These are phyloP conservation scores for Phenganax marumi DNA, from an alignment of 92 coral and sea anemone genomes.

Conservation along the genomic window DNA sequence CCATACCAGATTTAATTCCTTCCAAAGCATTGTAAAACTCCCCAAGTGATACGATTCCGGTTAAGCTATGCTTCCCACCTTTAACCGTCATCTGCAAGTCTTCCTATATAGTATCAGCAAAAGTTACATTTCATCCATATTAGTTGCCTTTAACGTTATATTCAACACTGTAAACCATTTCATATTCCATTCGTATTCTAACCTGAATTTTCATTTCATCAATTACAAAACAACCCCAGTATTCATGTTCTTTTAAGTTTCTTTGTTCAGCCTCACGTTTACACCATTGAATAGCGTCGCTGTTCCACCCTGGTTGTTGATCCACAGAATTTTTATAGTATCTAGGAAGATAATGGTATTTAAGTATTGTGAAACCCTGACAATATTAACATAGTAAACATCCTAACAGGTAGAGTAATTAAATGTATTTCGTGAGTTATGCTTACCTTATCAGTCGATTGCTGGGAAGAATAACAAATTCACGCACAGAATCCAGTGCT, in stretches of 20 bases:
- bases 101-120: neutral
- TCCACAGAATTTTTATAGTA: conserved; percentile 22
- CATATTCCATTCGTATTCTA: too few species aligned
- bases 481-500: conserved; percentile 17
- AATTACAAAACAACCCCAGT: conserved; percentile 17
- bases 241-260: conserved; percentile 8
- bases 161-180: too few species aligned
- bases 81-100: neutral
- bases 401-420: neutral
- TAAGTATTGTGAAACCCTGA: neutral
- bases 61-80: too few species aligned
- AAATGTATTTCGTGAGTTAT: neutral
- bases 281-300: conserved; percentile 9
- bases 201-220: conserved; percentile 11
- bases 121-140: neutral
- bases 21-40: too few species aligned
- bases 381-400: neutral
- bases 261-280: conserved; percentile 15
- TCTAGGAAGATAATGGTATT: neutral
- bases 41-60: too few species aligned
- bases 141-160: neutral
- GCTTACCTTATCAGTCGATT: conserved; percentile 18
- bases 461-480: conserved; percentile 16
- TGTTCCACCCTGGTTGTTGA: conserved; percentile 21
- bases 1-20: too few species aligned